Evolutionary conservation across 2,888 invertebrate species (phyloP).

Genomic region (Prenolepis imparis): DNA sequence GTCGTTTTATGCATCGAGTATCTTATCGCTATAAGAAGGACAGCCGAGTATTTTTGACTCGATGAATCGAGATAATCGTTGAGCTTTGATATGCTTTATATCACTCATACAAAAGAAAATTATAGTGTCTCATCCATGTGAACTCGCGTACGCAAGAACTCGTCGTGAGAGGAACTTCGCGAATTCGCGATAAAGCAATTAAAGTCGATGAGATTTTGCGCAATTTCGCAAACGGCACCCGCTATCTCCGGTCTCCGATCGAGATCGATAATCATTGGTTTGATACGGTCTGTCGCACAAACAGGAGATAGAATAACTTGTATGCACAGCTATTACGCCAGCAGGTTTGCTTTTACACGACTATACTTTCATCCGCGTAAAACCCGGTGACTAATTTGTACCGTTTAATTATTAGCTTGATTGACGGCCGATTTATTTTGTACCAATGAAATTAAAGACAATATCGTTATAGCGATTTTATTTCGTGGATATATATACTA

Average conservation of each 20-base stretch:
- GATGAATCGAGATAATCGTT: conserved; percentile 63
- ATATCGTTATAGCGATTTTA: not conserved
- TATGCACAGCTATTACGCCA: conserved; percentile 43
- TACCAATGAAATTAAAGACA: not conserved
- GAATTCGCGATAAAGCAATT: conserved; percentile 21
- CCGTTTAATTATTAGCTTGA: conserved; percentile 22
- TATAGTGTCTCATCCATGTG: not conserved
- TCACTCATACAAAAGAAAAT: conserved; percentile 26
- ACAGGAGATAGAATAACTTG: conserved; percentile 39
- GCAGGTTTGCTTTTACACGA: conserved; percentile 19
- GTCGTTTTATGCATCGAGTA: conserved; percentile 33
- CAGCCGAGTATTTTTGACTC: conserved; percentile 40
- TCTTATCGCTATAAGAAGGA: conserved; percentile 24
- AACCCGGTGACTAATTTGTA: conserved; percentile 37
- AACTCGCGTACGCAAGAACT: conserved; percentile 18
- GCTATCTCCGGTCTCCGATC: conserved; percentile 42
- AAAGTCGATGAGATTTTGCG: conserved; percentile 12
- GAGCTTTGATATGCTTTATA: conserved; percentile 57
- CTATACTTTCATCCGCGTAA: conserved; percentile 29
- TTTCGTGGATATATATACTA: not conserved
- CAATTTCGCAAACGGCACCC: conserved; percentile 42
- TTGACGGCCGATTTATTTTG: conserved; percentile 21
- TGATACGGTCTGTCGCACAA: conserved; percentile 52
- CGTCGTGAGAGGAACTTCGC: conserved; percentile 6
- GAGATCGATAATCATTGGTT: conserved; percentile 46